Conservation (phyloP, 2,113 vertebrate genomes). For the Peucedramus taeniatus region DNA sequence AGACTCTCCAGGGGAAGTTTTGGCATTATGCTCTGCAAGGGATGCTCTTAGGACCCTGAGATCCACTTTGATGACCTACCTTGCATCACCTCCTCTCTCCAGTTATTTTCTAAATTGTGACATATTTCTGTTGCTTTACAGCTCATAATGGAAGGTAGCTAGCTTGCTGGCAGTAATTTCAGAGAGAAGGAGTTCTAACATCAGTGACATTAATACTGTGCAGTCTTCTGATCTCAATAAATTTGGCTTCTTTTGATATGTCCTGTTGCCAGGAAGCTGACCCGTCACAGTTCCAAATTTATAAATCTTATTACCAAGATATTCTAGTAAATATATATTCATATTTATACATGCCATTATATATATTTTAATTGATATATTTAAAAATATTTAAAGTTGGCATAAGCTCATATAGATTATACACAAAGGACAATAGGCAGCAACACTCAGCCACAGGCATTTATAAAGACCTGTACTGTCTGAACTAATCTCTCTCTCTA, state of each 20-base stretch:
- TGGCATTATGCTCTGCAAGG: background rate
- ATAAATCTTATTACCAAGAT: background rate
- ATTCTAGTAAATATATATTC: background rate
- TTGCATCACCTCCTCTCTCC: background rate
- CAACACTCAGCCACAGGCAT: background rate
- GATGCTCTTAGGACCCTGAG: background rate
- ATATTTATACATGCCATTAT: background rate
- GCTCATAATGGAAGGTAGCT: background rate
- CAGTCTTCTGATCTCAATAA: background rate
- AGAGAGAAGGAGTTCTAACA: background rate
- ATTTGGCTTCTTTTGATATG: background rate
- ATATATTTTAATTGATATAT: background rate
- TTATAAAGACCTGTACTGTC: background rate
- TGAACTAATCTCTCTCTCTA: background rate
- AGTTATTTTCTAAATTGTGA: background rate
- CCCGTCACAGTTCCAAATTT: background rate
- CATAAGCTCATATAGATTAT: background rate
- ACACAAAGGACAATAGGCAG: background rate
- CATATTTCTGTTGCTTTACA: background rate
- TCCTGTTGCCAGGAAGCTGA: background rate
- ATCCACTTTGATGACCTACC: background rate
- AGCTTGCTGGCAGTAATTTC: background rate
- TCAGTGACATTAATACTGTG: background rate
- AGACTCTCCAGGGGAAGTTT: background rate
- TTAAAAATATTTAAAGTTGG: background rate